Conservation (phyloP, 2,113 vertebrate genomes). For the Trochalopteron elliotii region DNA sequence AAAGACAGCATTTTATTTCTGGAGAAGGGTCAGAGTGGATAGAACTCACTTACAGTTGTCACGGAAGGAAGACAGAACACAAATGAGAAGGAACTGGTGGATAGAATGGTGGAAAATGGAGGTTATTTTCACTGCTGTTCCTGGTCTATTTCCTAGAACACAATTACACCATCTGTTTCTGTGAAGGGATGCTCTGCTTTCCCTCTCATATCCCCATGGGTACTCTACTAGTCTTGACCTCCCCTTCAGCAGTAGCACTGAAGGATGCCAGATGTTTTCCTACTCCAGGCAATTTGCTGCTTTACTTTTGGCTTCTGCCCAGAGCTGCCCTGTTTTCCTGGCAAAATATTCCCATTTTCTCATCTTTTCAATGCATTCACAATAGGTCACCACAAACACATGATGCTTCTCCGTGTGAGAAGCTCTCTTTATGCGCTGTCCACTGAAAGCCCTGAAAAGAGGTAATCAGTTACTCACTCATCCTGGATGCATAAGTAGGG, state of each 20-base stretch:
- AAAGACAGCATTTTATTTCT: neutral
- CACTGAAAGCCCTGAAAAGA: neutral
- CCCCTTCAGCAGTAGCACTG: neutral
- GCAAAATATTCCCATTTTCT: neutral
- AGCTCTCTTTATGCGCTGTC: neutral
- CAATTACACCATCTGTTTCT: neutral
- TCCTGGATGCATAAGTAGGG: neutral
- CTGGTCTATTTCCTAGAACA: neutral
- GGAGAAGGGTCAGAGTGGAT: neutral
- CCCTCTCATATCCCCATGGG: neutral
- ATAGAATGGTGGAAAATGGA: neutral
- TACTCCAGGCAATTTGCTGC: neutral
- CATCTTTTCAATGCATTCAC: neutral
- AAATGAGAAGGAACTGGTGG: neutral
- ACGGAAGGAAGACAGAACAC: neutral
- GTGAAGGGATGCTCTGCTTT: neutral
- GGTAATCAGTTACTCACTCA: neutral
- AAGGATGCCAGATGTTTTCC: neutral
- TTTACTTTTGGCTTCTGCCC: neutral
- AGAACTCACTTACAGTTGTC: neutral
- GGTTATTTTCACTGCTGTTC: neutral
- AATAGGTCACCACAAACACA: neutral
- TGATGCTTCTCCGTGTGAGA: neutral
- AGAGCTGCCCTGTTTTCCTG: neutral
- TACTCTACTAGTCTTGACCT: neutral